phyloP scores from a whole-genome alignment of 2,113 vertebrate species.

The Mormyrus lacerda region DNA sequence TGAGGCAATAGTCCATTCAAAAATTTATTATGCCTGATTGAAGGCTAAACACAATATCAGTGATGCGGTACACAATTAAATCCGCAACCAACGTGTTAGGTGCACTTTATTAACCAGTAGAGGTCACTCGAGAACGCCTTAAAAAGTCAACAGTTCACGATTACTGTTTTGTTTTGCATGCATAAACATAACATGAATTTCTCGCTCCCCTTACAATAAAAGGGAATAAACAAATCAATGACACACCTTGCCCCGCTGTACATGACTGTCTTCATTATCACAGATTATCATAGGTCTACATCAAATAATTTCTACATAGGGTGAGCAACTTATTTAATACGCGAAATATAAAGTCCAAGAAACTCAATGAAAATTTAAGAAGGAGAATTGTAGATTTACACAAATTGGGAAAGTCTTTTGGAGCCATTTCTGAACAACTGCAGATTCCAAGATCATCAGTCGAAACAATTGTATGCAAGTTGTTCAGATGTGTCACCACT shows the following conservation, averaged over 20 bases:
- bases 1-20: background rate
- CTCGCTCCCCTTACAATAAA: background rate
- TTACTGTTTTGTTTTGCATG: background rate
- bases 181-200: background rate
- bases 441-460: too few relatives aligned
- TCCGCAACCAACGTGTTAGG: background rate
- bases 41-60: background rate
- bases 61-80: background rate
- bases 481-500: too few relatives aligned
- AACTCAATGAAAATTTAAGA: too few relatives aligned
- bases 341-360: too few relatives aligned
- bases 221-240: background rate
- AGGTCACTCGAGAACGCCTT: background rate
- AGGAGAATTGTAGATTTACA: too few relatives aligned
- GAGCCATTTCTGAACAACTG: too few relatives aligned
- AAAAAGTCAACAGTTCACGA: background rate
- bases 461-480: too few relatives aligned
- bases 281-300: too few relatives aligned
- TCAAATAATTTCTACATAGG: too few relatives aligned
- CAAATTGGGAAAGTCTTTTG: too few relatives aligned
- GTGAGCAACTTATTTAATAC: too few relatives aligned
- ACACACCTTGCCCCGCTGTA: background rate
- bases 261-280: background rate
- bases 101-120: background rate
- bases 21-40: background rate